Evolutionary conservation across 1,140 invertebrate genomes (phyloP).

Genomic region (Arion vulgaris): DNA sequence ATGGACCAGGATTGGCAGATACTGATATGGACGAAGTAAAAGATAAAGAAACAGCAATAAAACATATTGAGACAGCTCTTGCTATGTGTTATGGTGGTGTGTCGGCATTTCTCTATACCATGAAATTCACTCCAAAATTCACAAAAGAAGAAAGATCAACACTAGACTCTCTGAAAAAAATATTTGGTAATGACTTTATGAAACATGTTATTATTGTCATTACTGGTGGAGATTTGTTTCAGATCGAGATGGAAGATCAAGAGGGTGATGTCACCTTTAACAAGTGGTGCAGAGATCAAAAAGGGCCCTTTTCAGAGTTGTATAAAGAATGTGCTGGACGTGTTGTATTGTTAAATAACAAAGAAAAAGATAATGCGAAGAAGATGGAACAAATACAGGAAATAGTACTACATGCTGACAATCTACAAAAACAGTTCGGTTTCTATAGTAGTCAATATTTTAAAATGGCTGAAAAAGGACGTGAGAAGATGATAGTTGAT

Average conservation of each 20-base stretch:
- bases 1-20: not conserved
- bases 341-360: not conserved
- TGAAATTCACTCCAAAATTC: not conserved
- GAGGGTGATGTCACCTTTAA: not conserved
- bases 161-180: not conserved
- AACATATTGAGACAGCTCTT: not conserved
- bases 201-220: not conserved
- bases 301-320: not conserved
- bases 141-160: not conserved
- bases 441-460: no score
- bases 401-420: not conserved
- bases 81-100: not conserved
- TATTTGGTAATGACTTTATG: not conserved
- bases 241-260: not conserved
- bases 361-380: not conserved
- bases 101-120: not conserved
- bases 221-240: not conserved
- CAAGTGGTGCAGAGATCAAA: not conserved
- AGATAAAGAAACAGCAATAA: not conserved
- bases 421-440: no score
- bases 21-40: not conserved
- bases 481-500: no score
- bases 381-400: not conserved
- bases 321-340: not conserved
- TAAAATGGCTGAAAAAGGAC: no score